These are phyloP conservation scores for Cerastoderma edule DNA, from an alignment of 2,888 invertebrate genomes.

Conservation along the genomic window DNA sequence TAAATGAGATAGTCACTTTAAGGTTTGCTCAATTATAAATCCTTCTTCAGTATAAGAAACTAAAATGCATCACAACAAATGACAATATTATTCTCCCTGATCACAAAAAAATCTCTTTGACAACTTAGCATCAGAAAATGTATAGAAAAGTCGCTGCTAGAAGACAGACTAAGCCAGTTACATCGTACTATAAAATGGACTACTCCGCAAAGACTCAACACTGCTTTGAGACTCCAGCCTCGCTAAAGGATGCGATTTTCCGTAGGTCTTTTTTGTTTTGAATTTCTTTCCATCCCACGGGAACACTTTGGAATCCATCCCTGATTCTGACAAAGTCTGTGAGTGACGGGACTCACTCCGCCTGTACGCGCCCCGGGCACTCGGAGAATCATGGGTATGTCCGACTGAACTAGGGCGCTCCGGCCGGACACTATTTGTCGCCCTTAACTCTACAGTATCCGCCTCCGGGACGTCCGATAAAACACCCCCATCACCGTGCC, in stretches of 20 bases:
- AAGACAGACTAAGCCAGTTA: slow-evolving; percentile 26
- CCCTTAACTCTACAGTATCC: not conserved
- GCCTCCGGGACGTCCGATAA: slow-evolving; percentile 17
- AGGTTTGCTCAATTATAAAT: too few species aligned
- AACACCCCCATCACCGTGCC: slow-evolving; percentile 12
- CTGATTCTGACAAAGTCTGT: slow-evolving; percentile 42
- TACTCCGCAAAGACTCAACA: slow-evolving; percentile 45
- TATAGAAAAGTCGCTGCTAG: too few species aligned
- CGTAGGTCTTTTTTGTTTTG: slow-evolving; percentile 88
- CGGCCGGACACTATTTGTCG: not conserved
- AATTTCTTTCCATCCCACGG: slow-evolving; percentile 59
- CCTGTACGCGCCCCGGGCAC: slow-evolving; percentile 10
- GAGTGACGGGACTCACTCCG: slow-evolving; percentile 33
- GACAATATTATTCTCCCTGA: too few species aligned
- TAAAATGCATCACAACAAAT: too few species aligned
- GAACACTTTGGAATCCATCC: slow-evolving; percentile 31
- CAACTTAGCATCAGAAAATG: too few species aligned
- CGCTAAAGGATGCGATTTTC: slow-evolving; percentile 95
- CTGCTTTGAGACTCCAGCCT: slow-evolving; percentile 86
- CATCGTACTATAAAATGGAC: slow-evolving; percentile 77
- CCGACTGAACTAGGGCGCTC: slow-evolving; percentile 39
- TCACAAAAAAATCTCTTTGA: too few species aligned
- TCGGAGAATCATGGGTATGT: not conserved
- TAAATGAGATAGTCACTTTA: too few species aligned
- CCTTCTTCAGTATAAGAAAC: too few species aligned